These are phyloP conservation scores for Vannuccia rotundouncinata DNA, from an alignment of 2,888 invertebrate species.

Conservation along the genomic window DNA sequence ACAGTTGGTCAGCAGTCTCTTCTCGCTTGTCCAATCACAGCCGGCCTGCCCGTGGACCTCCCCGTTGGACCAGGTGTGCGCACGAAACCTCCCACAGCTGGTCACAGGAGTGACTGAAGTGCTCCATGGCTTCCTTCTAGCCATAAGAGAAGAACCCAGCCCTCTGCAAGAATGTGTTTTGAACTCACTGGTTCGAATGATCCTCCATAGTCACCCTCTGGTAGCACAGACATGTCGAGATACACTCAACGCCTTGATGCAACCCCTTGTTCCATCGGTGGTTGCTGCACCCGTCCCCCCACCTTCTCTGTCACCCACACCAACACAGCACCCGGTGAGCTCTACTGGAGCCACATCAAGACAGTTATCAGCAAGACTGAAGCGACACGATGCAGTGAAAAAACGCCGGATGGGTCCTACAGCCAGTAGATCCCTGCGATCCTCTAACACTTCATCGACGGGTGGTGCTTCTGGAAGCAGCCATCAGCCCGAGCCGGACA, in stretches of 20 bases:
- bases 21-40: slow-evolving; percentile 9
- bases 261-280: not conserved
- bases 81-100: not conserved
- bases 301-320: not conserved
- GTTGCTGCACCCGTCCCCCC: not conserved
- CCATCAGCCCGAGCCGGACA: not conserved
- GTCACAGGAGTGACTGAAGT: not conserved
- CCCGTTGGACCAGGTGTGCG: not conserved
- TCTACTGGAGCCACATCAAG: too few relatives aligned
- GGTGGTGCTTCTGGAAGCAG: too few relatives aligned
- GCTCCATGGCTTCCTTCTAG: not conserved
- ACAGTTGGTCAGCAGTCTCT: not conserved
- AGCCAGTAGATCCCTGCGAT: not conserved
- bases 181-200: not conserved
- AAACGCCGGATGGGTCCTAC: not conserved
- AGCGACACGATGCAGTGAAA: slow-evolving; percentile 2
- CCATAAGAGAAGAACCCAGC: not conserved
- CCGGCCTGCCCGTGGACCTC: not conserved
- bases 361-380: not conserved
- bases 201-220: not conserved
- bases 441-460: not conserved
- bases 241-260: not conserved
- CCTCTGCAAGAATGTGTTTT: not conserved
- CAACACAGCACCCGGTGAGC: not conserved
- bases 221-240: not conserved